A percentile compares a stretch with the other conserved stretches of the same genome.
These are phyloP conservation scores for Sebastes flavidus DNA, from an alignment of 2,797 vertebrate species.

Conservation along the genomic window DNA sequence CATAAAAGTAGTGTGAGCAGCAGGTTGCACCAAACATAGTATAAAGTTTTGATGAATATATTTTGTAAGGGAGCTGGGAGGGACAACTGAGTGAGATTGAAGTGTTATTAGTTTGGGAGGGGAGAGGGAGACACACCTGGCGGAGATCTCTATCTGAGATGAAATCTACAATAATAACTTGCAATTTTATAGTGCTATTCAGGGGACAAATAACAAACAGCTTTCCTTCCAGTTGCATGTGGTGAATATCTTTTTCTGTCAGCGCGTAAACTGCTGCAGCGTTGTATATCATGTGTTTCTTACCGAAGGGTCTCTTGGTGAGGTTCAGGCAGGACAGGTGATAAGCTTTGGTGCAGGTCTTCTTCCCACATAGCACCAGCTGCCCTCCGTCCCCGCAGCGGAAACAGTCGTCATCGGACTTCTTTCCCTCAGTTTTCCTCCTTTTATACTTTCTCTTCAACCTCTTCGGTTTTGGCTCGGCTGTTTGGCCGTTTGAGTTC, in stretches of 20 bases:
- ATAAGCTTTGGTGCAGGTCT: conserved; percentile 95
- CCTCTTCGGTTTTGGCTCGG: conserved; percentile 92
- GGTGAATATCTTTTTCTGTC: background rate
- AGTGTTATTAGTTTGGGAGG: too few relatives aligned
- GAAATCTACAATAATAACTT: too few relatives aligned
- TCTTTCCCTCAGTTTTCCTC: conserved; percentile 86
- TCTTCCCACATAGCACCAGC: conserved; percentile 94
- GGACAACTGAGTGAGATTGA: too few relatives aligned
- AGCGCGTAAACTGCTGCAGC: background rate
- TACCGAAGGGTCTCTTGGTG: conserved; percentile 96
- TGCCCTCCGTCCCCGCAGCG: conserved; percentile 96
- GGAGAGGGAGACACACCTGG: too few relatives aligned
- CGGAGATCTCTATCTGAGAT: too few relatives aligned
- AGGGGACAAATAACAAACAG: too few relatives aligned
- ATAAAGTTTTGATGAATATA: too few relatives aligned
- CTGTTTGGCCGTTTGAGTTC: conserved; percentile 75
- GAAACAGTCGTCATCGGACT: conserved; percentile 96
- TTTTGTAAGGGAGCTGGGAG: too few relatives aligned
- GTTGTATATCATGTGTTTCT: background rate
- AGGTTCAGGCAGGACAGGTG: conserved; percentile 95
- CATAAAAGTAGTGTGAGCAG: background rate
- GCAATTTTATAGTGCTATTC: too few relatives aligned
- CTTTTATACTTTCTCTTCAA: conserved; percentile 88
- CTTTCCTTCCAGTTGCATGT: too few relatives aligned
- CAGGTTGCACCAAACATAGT: too few relatives aligned